Percentiles rank a stretch among this genome's conserved stretches.
These are phyloP conservation scores for Zoanthus sociatus DNA, from an alignment of 92 coral and sea anemone genomes.

Conservation along the genomic window DNA sequence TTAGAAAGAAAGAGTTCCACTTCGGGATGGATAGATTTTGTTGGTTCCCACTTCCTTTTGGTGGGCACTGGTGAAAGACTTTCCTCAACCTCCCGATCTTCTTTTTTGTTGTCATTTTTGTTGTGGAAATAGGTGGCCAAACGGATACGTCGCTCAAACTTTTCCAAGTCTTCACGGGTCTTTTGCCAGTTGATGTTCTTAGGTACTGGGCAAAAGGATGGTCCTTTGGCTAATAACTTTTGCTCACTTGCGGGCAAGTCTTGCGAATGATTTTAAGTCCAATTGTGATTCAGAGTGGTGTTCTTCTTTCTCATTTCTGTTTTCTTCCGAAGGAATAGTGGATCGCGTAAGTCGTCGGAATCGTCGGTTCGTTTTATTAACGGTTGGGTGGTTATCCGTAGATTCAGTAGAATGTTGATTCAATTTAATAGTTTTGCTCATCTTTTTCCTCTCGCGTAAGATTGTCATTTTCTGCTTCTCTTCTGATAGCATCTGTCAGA, in stretches of 20 bases:
- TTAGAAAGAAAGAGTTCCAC: slow-evolving; percentile 43
- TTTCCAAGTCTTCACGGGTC: slow-evolving; percentile 51
- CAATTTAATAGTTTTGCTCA: slow-evolving; percentile 18
- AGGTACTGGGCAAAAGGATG: slow-evolving; percentile 68
- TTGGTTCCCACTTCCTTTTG: slow-evolving; percentile 58
- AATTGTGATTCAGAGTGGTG: slow-evolving; percentile 17
- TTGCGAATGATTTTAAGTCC: slow-evolving; percentile 47
- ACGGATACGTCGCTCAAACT: slow-evolving; percentile 59
- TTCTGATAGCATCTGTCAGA: too few species aligned
- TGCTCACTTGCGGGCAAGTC: slow-evolving; percentile 44
- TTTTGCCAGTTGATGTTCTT: slow-evolving; percentile 63
- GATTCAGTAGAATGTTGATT: slow-evolving; percentile 28
- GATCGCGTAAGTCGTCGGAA: background rate
- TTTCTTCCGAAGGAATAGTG: slow-evolving; percentile 6
- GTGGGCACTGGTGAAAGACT: slow-evolving; percentile 34
- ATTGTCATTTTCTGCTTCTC: too few species aligned
- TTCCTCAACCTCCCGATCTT: slow-evolving; percentile 1
- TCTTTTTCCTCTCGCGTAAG: slow-evolving; percentile 6
- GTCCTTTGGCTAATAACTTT: slow-evolving; percentile 58
- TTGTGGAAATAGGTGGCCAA: slow-evolving; percentile 50
- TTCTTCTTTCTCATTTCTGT: slow-evolving; percentile 18
- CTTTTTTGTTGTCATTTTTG: slow-evolving; percentile 3
- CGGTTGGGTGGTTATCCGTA: background rate
- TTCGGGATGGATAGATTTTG: slow-evolving; percentile 51
- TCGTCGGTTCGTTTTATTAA: background rate